phyloP scores from a whole-genome alignment of 1,140 invertebrate genomes.

The Augochlora pura region DNA sequence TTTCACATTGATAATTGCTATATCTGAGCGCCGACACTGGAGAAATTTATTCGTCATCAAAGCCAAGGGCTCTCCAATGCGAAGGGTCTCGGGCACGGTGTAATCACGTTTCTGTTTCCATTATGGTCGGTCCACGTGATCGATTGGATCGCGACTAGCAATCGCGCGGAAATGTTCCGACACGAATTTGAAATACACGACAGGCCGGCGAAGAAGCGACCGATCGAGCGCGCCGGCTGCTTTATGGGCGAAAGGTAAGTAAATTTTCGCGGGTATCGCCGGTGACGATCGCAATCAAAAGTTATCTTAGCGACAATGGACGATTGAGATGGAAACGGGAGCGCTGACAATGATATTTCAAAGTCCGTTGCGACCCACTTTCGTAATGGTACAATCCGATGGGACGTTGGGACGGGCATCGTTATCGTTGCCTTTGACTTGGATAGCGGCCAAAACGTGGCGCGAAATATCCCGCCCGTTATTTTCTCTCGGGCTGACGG shows the following conservation, averaged over 20 bases:
- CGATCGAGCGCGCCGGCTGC: neutral
- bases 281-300: slow-evolving; percentile 22
- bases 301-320: slow-evolving; percentile 15
- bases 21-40: no score
- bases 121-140: neutral
- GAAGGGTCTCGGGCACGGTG: no score
- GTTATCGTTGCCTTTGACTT: slow-evolving; percentile 44
- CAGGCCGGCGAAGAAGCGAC: neutral
- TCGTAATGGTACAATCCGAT: slow-evolving; percentile 7
- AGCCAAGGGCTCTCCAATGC: no score
- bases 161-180: neutral
- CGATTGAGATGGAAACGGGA: neutral
- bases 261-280: neutral
- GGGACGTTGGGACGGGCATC: neutral
- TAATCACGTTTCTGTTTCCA: slow-evolving; percentile 10
- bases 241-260: neutral
- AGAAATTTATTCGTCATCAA: no score
- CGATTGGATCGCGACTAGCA: neutral
- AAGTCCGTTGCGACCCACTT: slow-evolving; percentile 28
- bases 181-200: neutral
- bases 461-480: slow-evolving; percentile 21
- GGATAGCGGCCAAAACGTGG: slow-evolving; percentile 25
- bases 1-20: no score
- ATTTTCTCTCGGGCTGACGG: neutral
- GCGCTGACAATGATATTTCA: slow-evolving; percentile 33